Evolutionary conservation across 2,797 vertebrate genomes (phyloP), one percentile per base, ranked within the genome.

Genomic region (Lacerta viridis): DNA sequence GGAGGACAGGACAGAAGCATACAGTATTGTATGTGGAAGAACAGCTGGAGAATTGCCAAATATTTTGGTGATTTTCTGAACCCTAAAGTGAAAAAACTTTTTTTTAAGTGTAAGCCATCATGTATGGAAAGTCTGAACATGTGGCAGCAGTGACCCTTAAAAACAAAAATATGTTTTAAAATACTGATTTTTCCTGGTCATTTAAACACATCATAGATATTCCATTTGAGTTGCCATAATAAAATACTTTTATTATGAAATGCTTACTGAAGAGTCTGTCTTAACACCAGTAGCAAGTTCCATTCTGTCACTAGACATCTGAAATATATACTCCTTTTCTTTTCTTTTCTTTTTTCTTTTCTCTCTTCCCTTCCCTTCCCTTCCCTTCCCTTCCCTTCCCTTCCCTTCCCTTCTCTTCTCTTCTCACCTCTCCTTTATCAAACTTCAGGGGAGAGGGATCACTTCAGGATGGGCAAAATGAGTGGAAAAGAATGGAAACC

Each of bases 31-130:
- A 69, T 69, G 68, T 50, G 64, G 29, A 66, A 66, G 74, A 68
- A 76, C 36, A 85, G 68, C 18, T 66, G 41, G 43, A 79, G 3
- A 86, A 69, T 7, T 55, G 17, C n/a, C 18, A 79, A 69, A 55
- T 50, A 79, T 43, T 69, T 59, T 86, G 20, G 50, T 33, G n/a
- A 50, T 7, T 86, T 86, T 86, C n/a, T 69, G n/a, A 86, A n/a
- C 10, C 7, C 23, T 55, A 39, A 20, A 59, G 25, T 84, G n/a
- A 50, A 27, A 29, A 36, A 33, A 50, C 11, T 1, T 13, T 50
- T 50, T 50, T 50, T 50, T 3, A 50, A 50, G 13, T 55, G 50
- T 36, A 13, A 71, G 27, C 23, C 4, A n/a, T 3, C 29, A 72
- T 50, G 17, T 83, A 43, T 8, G 25, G 27, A 33, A 36, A 72